These are phyloP conservation scores for Drosophila baimaii DNA, from an alignment of 1,140 invertebrate species.

Conservation along the genomic window DNA sequence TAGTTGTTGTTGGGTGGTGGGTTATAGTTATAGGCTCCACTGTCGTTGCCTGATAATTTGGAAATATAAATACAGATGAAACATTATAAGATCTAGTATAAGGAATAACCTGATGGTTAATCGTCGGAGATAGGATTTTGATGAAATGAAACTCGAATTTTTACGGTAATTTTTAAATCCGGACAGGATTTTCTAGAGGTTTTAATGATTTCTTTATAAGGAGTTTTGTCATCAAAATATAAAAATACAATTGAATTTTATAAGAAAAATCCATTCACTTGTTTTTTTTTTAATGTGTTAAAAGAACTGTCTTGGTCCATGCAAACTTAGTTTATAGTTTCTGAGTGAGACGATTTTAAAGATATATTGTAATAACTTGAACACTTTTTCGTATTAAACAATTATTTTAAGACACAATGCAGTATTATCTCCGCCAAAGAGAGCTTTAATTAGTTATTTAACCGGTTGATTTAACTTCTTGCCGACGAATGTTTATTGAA, in stretches of 20 bases:
- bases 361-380: background rate
- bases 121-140: too few relatives aligned
- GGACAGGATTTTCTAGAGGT: background rate
- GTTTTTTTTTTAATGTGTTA: background rate
- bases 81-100: background rate
- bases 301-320: background rate
- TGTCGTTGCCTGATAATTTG: conserved; percentile 17
- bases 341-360: background rate
- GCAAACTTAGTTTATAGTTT: too few relatives aligned
- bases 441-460: too few relatives aligned
- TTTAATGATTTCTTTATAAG: background rate
- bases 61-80: background rate
- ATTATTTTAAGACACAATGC: background rate
- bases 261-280: background rate
- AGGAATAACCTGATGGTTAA: background rate
- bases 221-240: background rate
- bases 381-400: background rate
- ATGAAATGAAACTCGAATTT: too few relatives aligned
- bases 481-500: background rate
- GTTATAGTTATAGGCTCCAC: conserved; percentile 29
- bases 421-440: background rate
- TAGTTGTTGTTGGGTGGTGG: conserved; percentile 37
- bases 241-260: background rate
- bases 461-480: background rate
- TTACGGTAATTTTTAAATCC: background rate